Conservation (phyloP, 2,888 invertebrate genomes). For the Ennomos fuscantarius region DNA sequence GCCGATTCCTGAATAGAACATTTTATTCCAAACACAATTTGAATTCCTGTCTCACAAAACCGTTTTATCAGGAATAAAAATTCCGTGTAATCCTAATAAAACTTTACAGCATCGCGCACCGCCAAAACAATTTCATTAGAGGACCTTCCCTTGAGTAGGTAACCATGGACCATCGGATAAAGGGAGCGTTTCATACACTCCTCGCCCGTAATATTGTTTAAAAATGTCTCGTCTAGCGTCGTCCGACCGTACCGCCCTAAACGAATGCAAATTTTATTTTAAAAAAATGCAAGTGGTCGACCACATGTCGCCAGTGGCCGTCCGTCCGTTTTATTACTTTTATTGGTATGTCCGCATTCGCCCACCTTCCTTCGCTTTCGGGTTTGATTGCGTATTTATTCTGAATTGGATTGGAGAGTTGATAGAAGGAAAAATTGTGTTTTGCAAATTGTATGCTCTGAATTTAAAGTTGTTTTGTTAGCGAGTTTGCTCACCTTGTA, state of each 20-base stretch:
- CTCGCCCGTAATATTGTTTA: conserved; percentile 51
- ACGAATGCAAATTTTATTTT: conserved; percentile 82
- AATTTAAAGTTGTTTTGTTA: conserved; percentile 20
- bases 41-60: conserved; percentile 32
- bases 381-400: conserved; percentile 58
- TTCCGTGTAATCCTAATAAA: conserved; percentile 41
- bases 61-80: conserved; percentile 37
- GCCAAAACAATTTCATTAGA: conserved; percentile 66
- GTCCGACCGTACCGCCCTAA: conserved; percentile 51
- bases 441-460: conserved; percentile 20
- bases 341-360: conserved; percentile 55
- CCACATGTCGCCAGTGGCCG: conserved; percentile 69
- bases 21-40: conserved; percentile 26
- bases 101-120: conserved; percentile 39
- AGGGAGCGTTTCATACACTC: conserved; percentile 49
- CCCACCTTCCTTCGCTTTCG: conserved; percentile 55
- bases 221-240: conserved; percentile 42
- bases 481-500: conserved; percentile 13
- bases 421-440: conserved; percentile 25
- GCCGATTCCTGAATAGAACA: conserved; percentile 4
- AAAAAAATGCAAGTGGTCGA: conserved; percentile 76
- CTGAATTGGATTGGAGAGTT: conserved; percentile 47
- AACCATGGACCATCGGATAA: conserved; percentile 33
- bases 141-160: conserved; percentile 37
- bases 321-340: conserved; percentile 58